Evolutionary conservation across 1,140 invertebrate species (phyloP).

Genomic region (Aphaenogaster rudis): DNA sequence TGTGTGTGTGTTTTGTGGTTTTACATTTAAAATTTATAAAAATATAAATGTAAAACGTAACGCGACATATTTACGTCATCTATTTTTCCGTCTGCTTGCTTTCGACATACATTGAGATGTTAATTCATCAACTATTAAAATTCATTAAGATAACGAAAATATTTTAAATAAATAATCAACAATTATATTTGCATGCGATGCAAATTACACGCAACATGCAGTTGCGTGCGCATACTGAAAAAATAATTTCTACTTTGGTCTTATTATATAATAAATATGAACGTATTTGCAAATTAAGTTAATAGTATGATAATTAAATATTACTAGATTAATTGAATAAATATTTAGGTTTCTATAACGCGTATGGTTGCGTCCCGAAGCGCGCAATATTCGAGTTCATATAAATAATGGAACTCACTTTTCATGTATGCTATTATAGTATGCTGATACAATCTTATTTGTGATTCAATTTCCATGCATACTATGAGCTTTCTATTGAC

Average conservation of each 20-base stretch:
- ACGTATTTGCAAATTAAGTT: slow-evolving; percentile 4
- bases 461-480: background rate
- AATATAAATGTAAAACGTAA: background rate
- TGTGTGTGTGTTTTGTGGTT: background rate
- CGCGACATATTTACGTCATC: background rate
- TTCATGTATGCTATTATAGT: background rate
- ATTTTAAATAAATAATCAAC: slow-evolving; percentile 20
- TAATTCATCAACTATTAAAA: background rate
- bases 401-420: slow-evolving; percentile 27
- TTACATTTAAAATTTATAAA: too few relatives aligned
- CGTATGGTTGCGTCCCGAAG: background rate
- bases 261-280: slow-evolving; percentile 1
- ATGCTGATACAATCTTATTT: slow-evolving; percentile 24
- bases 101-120: background rate
- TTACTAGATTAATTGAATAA: slow-evolving; percentile 21
- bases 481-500: background rate
- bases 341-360: background rate
- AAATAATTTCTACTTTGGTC: background rate
- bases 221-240: background rate
- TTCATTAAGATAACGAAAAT: background rate
- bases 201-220: background rate
- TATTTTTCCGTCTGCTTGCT: background rate
- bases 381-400: background rate
- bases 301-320: background rate
- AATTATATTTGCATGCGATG: slow-evolving; percentile 2